phyloP scores from a whole-genome alignment of 2,113 vertebrate species.

The Apteryx mantelli region DNA sequence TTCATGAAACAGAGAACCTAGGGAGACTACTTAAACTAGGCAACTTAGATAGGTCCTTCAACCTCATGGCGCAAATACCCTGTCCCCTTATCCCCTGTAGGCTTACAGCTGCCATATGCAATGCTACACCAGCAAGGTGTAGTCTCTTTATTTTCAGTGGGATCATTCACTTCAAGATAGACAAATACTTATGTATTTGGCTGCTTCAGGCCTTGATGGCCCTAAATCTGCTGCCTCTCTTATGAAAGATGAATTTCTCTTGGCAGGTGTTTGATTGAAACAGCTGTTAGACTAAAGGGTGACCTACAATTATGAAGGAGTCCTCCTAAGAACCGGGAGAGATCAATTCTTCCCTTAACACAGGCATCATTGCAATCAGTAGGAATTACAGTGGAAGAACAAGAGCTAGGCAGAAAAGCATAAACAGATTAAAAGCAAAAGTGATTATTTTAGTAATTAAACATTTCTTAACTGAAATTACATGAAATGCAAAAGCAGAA shows the following conservation, averaged over 20 bases:
- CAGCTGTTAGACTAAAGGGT: not conserved
- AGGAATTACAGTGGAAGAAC: not conserved
- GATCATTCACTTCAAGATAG: not conserved
- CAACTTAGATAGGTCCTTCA: not conserved
- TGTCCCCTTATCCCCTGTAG: not conserved
- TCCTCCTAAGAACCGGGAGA: not conserved
- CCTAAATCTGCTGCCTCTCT: not conserved
- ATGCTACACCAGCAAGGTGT: not conserved
- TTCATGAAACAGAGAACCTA: not conserved
- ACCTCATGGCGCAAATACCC: not conserved
- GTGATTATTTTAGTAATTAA: slow-evolving; percentile 62
- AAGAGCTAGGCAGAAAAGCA: not conserved
- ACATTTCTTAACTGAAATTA: slow-evolving; percentile 56
- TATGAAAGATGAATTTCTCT: not conserved
- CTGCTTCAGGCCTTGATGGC: not conserved
- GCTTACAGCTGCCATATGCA: not conserved
- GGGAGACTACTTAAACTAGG: not conserved
- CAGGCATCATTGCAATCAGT: not conserved
- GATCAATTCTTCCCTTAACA: not conserved
- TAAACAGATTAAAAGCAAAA: slow-evolving; percentile 41
- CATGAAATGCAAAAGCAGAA: slow-evolving; percentile 7
- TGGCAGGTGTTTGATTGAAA: not conserved
- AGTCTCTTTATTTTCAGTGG: not conserved
- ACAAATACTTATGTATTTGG: not conserved
- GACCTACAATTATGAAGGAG: not conserved